Base-by-base conservation (phyloP, 2,888 invertebrate species). In the Drosophila mulleri region DNA sequence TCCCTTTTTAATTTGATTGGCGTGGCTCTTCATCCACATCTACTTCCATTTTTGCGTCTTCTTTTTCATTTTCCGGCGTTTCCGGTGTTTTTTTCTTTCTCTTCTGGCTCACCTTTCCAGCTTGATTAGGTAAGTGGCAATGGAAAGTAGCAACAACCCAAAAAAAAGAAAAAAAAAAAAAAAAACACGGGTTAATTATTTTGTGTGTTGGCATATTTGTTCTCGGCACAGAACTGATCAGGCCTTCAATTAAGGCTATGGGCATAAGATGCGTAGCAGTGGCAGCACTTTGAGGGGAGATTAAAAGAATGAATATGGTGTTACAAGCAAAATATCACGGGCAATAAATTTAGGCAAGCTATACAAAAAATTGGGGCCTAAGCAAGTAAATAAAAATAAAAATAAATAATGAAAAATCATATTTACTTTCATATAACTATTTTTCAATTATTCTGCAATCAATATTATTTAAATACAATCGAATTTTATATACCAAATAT, bases 1-100 rank as follows among this genome's bases (percentile, higher is more conserved):
- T 72, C 68, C 80, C 69, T 80, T 81, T 76, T 75, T 82, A 85
- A 85, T 85, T 85, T 85, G 89, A 85, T 85, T 85, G 89, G 84
- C 77, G 84, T 71, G 64, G 67, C 44, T 56, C 64, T 65, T 65
- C 72, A 63, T 59, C 64, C 48, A 9, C 54, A 26, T 41, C 26
- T 7, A 26, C 54, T 6, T n/a, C 39, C 6, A 7, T 41, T n/a
- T 12, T 12, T n/a, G 14, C 54, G 60, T 45, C 23, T 53, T 59
- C 52, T 72, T 68, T 72, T 72, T 59, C 69, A 69, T 73, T 32
- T 44, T n/a, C 9, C 18, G 26, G 20, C 20, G 3, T 26, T 14
- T 35, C 60, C 23, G 23, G 14, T 29, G 41, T 54, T 23, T 32
- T 11, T 11, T 32, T 11, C 32, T 32, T 32, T 2, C 3, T 18